phyloP scores from a whole-genome alignment of 2,113 vertebrate species.

The Mungos mungo region DNA sequence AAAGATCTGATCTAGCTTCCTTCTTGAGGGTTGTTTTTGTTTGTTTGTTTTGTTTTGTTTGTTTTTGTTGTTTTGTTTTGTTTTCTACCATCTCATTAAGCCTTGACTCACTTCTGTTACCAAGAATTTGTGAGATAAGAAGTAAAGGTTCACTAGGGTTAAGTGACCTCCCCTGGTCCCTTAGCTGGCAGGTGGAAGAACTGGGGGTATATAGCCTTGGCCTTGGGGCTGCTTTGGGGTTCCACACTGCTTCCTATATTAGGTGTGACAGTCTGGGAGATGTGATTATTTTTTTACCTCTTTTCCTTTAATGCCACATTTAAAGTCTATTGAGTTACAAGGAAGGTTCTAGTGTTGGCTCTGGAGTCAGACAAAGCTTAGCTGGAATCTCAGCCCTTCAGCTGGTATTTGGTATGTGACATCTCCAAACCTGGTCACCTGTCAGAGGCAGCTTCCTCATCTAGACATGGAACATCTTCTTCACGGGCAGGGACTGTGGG shows the following conservation, averaged over 20 bases:
- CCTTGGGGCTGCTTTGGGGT: background rate
- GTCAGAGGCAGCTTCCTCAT: background rate
- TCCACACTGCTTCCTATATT: background rate
- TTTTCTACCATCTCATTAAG: background rate
- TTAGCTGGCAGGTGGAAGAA: background rate
- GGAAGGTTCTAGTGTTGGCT: background rate
- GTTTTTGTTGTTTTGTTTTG: background rate
- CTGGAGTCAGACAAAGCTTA: background rate
- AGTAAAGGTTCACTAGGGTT: background rate
- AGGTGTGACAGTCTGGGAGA: background rate
- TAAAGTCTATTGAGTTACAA: background rate
- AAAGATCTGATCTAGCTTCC: background rate
- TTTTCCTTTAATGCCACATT: background rate
- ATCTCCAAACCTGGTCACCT: background rate
- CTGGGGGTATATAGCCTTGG: fast-evolving
- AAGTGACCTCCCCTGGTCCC: background rate
- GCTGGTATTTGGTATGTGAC: background rate
- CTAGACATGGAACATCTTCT: background rate
- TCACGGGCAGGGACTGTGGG: background rate
- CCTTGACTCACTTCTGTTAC: background rate
- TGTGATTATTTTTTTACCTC: background rate
- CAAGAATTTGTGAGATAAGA: background rate
- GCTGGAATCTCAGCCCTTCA: background rate
- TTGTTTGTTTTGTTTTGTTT: background rate
- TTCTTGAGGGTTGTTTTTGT: background rate